Conservation (phyloP, 2,113 vertebrate genomes). For the Crotalus helleri region DNA sequence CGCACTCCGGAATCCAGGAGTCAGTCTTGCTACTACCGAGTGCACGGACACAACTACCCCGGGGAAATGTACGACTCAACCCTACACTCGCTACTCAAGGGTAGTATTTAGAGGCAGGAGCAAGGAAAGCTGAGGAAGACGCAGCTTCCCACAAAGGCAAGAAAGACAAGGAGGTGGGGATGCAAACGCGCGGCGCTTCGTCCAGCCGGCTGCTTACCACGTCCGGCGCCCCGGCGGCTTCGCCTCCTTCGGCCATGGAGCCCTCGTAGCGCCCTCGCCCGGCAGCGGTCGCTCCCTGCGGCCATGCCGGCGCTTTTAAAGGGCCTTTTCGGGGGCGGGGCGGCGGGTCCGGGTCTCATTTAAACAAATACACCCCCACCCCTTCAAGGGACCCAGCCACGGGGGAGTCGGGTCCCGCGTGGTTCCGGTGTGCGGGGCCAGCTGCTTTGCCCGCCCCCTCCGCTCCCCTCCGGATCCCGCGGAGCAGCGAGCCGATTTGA, state of each 20-base stretch:
- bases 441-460: neutral
- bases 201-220: neutral
- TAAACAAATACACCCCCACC: neutral
- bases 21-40: neutral
- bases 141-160: neutral
- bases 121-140: neutral
- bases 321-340: neutral
- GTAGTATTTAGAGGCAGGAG: neutral
- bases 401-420: neutral
- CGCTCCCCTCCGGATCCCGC: neutral
- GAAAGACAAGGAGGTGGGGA: neutral
- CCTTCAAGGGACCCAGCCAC: neutral
- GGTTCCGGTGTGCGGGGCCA: neutral
- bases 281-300: neutral
- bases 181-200: neutral
- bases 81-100: neutral
- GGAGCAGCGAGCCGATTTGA: neutral
- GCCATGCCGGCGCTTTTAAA: neutral
- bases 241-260: conserved; percentile 13
- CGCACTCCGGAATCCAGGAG: neutral
- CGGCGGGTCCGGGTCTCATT: neutral
- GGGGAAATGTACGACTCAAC: neutral
- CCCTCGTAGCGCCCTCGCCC: neutral
- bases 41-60: neutral
- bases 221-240: neutral